Conservation (phyloP, 2,888 invertebrate genomes). For the Megalurothrips usitatus region DNA sequence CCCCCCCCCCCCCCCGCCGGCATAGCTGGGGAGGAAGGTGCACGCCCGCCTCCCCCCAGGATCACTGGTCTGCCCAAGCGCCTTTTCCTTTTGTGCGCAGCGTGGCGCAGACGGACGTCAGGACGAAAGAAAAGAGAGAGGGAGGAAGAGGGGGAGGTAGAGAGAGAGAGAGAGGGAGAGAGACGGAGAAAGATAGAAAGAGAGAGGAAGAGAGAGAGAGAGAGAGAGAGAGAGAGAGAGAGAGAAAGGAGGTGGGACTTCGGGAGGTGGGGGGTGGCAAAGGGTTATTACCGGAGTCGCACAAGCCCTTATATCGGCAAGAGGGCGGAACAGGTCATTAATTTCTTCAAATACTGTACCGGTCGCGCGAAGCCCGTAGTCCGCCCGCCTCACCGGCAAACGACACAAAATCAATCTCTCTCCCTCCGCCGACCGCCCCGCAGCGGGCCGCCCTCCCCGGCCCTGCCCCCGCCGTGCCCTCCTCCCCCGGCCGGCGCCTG, state of each 20-base stretch:
- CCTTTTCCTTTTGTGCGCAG: too few relatives aligned
- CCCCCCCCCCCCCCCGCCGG: too few relatives aligned
- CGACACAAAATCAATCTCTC: conserved; percentile 22
- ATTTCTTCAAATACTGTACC: conserved; percentile 22
- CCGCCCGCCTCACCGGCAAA: neutral
- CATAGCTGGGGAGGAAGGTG: too few relatives aligned
- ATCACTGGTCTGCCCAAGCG: too few relatives aligned
- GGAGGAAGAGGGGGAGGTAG: too few relatives aligned
- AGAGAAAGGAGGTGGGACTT: neutral
- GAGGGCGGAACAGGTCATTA: neutral
- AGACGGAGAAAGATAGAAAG: neutral
- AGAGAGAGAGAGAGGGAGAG: neutral
- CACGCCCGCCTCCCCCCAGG: too few relatives aligned
- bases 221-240: neutral
- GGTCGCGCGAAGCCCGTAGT: neutral
- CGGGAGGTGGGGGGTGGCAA: neutral
- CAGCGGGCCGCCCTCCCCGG: neutral
- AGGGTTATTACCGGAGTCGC: neutral
- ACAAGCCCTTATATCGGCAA: too few relatives aligned
- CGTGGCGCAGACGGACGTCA: too few relatives aligned
- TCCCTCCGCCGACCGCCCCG: neutral
- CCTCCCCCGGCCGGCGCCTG: neutral
- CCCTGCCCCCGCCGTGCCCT: neutral
- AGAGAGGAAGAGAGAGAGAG: neutral
- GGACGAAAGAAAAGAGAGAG: too few relatives aligned